phyloP scores from a whole-genome alignment of 2,888 invertebrate species.

The Cabera pusaria region DNA sequence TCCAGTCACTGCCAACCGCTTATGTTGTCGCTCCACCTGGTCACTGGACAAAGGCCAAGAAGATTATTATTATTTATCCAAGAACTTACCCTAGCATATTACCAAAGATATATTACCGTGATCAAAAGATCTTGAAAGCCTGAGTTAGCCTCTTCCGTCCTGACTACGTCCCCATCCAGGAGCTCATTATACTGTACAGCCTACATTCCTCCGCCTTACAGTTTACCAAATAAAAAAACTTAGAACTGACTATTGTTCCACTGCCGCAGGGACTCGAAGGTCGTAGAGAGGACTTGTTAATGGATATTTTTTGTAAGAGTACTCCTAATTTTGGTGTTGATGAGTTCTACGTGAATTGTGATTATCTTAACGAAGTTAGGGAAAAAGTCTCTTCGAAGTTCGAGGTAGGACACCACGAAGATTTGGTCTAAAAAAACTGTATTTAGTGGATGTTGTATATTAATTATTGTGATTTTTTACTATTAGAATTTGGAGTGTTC shows the following conservation, averaged over 20 bases:
- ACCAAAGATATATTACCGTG: too few species aligned
- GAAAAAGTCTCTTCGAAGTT: background rate
- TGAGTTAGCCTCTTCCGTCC: slow-evolving; percentile 13
- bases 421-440: too few species aligned
- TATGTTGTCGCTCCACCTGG: too few species aligned
- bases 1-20: too few species aligned
- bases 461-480: too few species aligned
- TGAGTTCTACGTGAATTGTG: slow-evolving; percentile 19
- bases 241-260: slow-evolving; percentile 65
- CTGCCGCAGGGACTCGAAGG: slow-evolving; percentile 25
- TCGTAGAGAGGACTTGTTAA: slow-evolving; percentile 35
- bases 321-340: slow-evolving; percentile 29
- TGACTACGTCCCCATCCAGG: slow-evolving; percentile 27
- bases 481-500: too few species aligned
- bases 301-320: slow-evolving; percentile 26
- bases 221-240: slow-evolving; percentile 66
- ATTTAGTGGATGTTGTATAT: too few species aligned
- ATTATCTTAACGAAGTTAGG: slow-evolving; percentile 14
- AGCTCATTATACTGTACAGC: slow-evolving; percentile 76
- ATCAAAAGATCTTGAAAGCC: too few species aligned
- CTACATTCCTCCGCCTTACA: slow-evolving; percentile 74
- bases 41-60: too few species aligned
- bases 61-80: too few species aligned
- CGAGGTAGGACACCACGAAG: background rate
- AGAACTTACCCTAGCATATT: too few species aligned